Evolutionary conservation across 2,888 invertebrate species (phyloP).

Genomic region (Nyleta sp.): DNA sequence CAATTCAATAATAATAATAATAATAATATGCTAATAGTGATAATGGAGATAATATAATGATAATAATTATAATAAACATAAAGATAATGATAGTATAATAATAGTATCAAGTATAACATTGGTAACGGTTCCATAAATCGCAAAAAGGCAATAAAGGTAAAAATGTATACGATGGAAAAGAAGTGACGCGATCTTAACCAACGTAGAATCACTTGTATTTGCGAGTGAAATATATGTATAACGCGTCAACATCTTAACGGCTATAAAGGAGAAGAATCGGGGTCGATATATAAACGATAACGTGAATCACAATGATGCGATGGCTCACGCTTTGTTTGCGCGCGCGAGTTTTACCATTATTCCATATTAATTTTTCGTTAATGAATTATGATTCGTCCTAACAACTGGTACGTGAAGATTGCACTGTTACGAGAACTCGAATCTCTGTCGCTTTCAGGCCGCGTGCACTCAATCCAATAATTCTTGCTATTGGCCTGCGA

Average conservation of each 20-base stretch:
- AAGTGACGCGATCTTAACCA: conserved; percentile 68
- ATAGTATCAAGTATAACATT: conserved; percentile 76
- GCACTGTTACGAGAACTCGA: conserved; percentile 76
- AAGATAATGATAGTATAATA: conserved; percentile 71
- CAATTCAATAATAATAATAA: conserved; percentile 69
- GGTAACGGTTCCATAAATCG: conserved; percentile 76
- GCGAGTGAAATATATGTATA: conserved; percentile 78
- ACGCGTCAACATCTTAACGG: conserved; percentile 82
- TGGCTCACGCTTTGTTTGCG: conserved; percentile 70
- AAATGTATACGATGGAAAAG: conserved; percentile 63
- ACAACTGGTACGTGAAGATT: conserved; percentile 80
- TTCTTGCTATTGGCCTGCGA: conserved; percentile 15
- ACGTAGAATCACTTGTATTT: conserved; percentile 71
- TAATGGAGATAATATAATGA: conserved; percentile 74
- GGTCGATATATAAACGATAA: conserved; percentile 79
- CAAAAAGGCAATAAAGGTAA: conserved; percentile 71
- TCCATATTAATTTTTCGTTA: conserved; percentile 65
- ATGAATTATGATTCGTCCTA: conserved; percentile 79
- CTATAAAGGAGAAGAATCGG: conserved; percentile 73
- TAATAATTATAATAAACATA: conserved; percentile 74
- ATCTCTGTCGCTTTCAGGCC: conserved; percentile 62
- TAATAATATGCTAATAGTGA: conserved; percentile 72
- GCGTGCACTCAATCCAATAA: conserved; percentile 28
- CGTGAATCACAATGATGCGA: conserved; percentile 81
- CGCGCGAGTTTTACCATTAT: conserved; percentile 66